These are phyloP conservation scores for Hyperopisus bebe DNA, from an alignment of 2,113 vertebrate species.

Conservation along the genomic window DNA sequence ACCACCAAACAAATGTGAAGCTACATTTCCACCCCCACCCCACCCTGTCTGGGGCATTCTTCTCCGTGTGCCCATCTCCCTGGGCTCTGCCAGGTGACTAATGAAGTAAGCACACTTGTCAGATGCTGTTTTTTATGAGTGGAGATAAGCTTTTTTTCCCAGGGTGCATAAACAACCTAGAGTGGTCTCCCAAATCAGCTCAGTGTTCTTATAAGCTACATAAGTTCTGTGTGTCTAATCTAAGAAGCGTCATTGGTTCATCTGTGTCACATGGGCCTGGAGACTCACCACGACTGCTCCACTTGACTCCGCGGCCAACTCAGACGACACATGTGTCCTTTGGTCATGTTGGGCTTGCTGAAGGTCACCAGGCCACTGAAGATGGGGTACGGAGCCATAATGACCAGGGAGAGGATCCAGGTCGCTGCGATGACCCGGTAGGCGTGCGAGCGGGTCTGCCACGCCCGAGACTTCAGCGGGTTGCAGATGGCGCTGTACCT, in stretches of 20 bases:
- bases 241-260: neutral
- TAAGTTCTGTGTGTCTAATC: neutral
- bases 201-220: neutral
- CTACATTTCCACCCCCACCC: neutral
- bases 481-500: conserved; percentile 95
- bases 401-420: conserved; percentile 76
- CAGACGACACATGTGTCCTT: conserved; percentile 65
- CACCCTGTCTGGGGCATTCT: neutral
- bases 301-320: conserved; percentile 66
- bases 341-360: conserved; percentile 48
- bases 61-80: neutral
- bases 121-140: neutral
- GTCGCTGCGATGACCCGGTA: conserved; percentile 81
- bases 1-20: neutral
- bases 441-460: conserved; percentile 92
- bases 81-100: neutral
- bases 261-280: neutral
- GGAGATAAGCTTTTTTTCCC: neutral
- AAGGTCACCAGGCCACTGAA: conserved; percentile 63
- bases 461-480: conserved; percentile 83
- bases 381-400: conserved; percentile 87
- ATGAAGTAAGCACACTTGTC: neutral
- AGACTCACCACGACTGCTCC: conserved; percentile 79
- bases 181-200: neutral
- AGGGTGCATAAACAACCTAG: neutral